Conservation (phyloP, 2,113 vertebrate species). For the Lepisosteus oculatus region DNA sequence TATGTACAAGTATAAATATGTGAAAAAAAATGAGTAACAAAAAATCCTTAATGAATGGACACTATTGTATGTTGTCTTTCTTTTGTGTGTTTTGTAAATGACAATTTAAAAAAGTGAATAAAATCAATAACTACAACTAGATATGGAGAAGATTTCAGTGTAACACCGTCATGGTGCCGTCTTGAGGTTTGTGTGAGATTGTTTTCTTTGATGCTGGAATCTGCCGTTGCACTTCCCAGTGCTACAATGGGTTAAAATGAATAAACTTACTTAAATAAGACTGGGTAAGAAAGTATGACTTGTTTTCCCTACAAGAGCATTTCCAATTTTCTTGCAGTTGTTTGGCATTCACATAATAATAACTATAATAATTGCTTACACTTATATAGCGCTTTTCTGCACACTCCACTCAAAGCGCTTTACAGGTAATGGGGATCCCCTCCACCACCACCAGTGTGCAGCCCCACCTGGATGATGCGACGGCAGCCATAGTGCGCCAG, state of each 20-base stretch:
- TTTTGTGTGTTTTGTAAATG: conserved; percentile 75
- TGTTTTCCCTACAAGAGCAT: too few relatives aligned
- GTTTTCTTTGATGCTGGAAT: conserved; percentile 40
- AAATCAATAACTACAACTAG: conserved; percentile 49
- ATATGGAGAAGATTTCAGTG: conserved; percentile 63
- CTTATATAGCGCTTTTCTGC: too few relatives aligned
- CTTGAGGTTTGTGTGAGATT: conserved; percentile 53
- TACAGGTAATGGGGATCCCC: too few relatives aligned
- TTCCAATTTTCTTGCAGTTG: too few relatives aligned
- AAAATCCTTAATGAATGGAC: conserved; percentile 51
- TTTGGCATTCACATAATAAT: too few relatives aligned
- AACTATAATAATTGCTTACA: too few relatives aligned
- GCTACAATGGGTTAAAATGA: conserved; percentile 45
- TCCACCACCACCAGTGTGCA: too few relatives aligned
- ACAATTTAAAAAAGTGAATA: conserved; percentile 59
- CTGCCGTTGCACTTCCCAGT: conserved; percentile 50
- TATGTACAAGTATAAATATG: conserved; percentile 77
- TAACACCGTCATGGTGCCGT: conserved; percentile 60
- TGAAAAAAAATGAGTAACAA: conserved; percentile 51
- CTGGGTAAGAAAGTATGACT: too few relatives aligned
- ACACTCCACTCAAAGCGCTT: too few relatives aligned
- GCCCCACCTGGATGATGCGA: too few relatives aligned
- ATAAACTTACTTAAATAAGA: too few relatives aligned
- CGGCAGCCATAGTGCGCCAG: too few relatives aligned
- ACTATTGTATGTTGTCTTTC: conserved; percentile 67